phyloP scores from a whole-genome alignment of 2,888 invertebrate genomes.

The Andrena minutula region DNA sequence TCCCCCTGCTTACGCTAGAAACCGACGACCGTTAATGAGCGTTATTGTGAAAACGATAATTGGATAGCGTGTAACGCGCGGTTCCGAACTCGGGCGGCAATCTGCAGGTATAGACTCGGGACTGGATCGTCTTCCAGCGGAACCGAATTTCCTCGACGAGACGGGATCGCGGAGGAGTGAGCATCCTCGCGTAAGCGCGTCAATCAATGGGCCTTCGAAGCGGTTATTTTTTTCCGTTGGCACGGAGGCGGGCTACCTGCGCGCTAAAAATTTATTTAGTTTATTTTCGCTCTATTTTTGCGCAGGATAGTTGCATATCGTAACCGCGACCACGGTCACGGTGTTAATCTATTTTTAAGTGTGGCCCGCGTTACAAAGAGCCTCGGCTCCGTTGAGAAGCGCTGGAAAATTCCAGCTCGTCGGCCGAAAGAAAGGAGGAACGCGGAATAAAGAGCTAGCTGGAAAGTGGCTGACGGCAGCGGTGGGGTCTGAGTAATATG shows the following conservation, averaged over 20 bases:
- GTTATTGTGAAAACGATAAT: neutral
- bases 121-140: neutral
- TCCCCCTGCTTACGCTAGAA: neutral
- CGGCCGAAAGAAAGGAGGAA: conserved; percentile 10
- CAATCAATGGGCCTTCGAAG: neutral
- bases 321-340: conserved; percentile 41
- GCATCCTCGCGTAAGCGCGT: neutral
- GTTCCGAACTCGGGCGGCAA: neutral
- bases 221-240: conserved; percentile 35
- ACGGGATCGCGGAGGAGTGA: neutral
- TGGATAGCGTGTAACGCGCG: neutral
- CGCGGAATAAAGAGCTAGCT: neutral
- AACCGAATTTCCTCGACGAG: neutral
- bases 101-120: neutral
- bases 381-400: neutral
- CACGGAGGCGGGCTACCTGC: conserved; percentile 15
- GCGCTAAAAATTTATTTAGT: conserved; percentile 38
- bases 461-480: neutral
- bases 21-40: conserved; percentile 5
- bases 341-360: conserved; percentile 75
- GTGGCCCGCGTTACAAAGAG: conserved; percentile 38
- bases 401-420: conserved; percentile 25
- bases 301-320: conserved; percentile 51
- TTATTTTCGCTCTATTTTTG: conserved; percentile 72
- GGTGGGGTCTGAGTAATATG: neutral